Evolutionary conservation across 2,888 invertebrate species (phyloP), one percentile per base, ranked within the genome.

Genomic region (Euplagia quadripunctaria): DNA sequence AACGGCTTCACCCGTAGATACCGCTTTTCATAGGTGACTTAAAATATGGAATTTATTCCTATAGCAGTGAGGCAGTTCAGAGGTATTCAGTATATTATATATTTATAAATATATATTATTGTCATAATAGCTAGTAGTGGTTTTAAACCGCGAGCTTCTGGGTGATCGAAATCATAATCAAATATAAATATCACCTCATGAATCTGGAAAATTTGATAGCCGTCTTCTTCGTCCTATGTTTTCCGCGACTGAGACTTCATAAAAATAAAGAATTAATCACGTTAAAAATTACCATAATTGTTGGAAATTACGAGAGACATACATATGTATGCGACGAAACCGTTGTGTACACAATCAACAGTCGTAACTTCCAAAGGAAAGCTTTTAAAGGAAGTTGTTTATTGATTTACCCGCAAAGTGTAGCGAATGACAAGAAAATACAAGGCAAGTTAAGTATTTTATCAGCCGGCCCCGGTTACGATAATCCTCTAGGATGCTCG

Each of bases 391-490:
- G 20, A 12, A 43, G 55, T 49, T 64, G 31, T 52, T 51, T 66
- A 66, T 66, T 66, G 65, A 66, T 41, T 66, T 66, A 64, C 1
- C 41, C 58, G 61, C 41, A 20, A 65, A 58, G 14, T 71, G 65
- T 16, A 16, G 16, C 31, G 16, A 71, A 71, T 67, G 58, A 68
- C 41, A 41, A 63, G 49, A 65, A 68, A 72, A 67, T 63, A 72
- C 66, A 49, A 49, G 63, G 20, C 20, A 55, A 66, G 61, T 71
- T 55, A 65, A 71, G 46, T 66, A 49, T 71, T 71, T 66, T 71
- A 71, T 61, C 66, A 61, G 66, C 20, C 65, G n/a, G 46, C 42
- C 51, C 20, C 72, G 49, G 49, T 51, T 63, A 52, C 67, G 14
- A n/a, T 72, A 72, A 67, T 67, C 67, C 67, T 41, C 67, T 72